Evolutionary conservation across 2,888 invertebrate species (phyloP), one percentile per base, ranked within the genome.

Genomic region (Gastracanthus pulcherrimus): DNA sequence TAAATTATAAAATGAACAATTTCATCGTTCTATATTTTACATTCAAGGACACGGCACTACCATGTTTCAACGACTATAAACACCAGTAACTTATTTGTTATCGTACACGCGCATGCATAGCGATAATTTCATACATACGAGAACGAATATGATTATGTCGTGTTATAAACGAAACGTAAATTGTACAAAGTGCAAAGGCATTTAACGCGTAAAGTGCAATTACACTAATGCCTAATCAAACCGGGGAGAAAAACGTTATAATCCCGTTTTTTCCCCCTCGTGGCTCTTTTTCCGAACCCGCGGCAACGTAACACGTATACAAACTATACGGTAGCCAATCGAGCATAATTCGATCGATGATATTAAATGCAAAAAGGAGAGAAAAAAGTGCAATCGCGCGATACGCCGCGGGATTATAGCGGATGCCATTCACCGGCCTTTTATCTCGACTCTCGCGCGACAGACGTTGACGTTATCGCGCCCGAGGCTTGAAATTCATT

Each of bases 391-490:
- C 51, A 51, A 29, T 58, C 79, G 36, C 1, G 23, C 78, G 78
- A 78, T 71, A 66, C 48, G 19, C 23, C 16, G 23, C 16, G 70
- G 38, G 64, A 64, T 51, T 51, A 51, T 64, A 41, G 58, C 62
- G 64, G 51, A 64, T 55, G 64, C 51, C 71, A 66, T 81, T 70
- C 70, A 71, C 64, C 67, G 58, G 41, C 6, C 55, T 77, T 81
- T 81, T 81, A 76, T 81, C 69, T 74, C 58, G 69, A 23, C 4
- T 69, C 29, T 23, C n/a, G 69, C 41, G 60, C 77, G 74, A 72
- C 71, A 81, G 76, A 64, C 70, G 64, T 75, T 75, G 64, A 70
- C 76, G 71, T 71, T 82, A 66, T 71, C 70, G 38, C 23, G 58
- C 58, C 23, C 16, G 60, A 36, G 60, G 41, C 60, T 76, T 66